A percentile compares a stretch with the other conserved stretches of the same genome.
phyloP scores from a whole-genome alignment of 2,888 invertebrate species.

The Rhopalosiphum nymphaeae region DNA sequence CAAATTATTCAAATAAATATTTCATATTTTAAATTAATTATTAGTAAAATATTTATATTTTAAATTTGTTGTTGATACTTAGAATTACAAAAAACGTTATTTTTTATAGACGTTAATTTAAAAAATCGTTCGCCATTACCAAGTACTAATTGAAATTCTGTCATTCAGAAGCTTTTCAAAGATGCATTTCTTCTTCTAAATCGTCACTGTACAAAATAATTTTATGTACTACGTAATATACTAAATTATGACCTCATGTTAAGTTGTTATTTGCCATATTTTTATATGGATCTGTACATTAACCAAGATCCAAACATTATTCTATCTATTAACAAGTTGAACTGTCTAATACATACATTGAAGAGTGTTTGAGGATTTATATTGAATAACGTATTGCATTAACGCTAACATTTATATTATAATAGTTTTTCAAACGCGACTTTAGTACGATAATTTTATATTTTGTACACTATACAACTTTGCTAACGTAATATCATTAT shows the following conservation, averaged over 20 bases:
- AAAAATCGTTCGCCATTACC: neutral
- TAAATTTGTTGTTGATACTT: neutral
- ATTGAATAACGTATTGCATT: neutral
- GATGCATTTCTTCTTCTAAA: neutral
- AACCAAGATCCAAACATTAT: neutral
- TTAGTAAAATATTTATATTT: neutral
- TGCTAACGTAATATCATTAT: neutral
- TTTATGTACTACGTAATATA: neutral
- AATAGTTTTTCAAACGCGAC: neutral
- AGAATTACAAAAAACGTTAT: neutral
- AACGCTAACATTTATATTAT: neutral
- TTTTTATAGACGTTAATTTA: neutral
- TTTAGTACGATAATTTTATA: neutral
- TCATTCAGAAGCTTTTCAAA: neutral
- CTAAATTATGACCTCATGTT: neutral
- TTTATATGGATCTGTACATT: neutral
- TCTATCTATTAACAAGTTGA: neutral
- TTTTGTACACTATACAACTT: neutral
- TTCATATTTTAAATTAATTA: too few species aligned
- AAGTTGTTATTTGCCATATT: neutral
- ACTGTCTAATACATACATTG: neutral
- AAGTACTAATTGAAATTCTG: neutral
- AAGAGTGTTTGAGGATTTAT: neutral
- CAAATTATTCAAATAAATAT: neutral
- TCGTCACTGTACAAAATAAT: neutral